Evolutionary conservation across 2,797 vertebrate genomes (phyloP).

Genomic region (Centroberyx gerrardi): DNA sequence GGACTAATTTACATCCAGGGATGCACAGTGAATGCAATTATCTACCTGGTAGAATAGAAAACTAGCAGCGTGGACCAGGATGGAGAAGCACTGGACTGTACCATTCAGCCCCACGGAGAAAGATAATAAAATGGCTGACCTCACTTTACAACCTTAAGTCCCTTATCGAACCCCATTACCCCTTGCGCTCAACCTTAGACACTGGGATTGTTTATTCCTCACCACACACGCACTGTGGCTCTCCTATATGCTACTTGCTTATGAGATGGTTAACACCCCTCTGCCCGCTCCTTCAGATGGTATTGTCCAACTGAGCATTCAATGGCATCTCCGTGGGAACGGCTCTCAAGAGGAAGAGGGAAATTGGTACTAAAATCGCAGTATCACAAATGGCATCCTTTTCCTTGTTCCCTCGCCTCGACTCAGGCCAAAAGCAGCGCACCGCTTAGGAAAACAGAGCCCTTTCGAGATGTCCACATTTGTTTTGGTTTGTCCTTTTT

Average conservation of each 20-base stretch:
- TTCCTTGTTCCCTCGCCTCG: constrained; percentile 24
- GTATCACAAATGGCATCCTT: constrained; percentile 37
- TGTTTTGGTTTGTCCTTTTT: constrained; percentile 33
- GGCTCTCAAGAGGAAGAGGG: constrained; percentile 23
- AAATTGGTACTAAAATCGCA: constrained; percentile 51
- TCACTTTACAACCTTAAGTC: constrained; percentile 53
- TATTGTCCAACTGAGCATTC: constrained; percentile 52
- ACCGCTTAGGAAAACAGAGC: constrained; percentile 2
- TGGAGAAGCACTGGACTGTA: constrained; percentile 39
- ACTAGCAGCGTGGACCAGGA: constrained; percentile 22
- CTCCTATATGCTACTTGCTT: background rate
- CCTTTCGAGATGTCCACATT: constrained; percentile 25
- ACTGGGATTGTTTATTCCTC: constrained; percentile 39
- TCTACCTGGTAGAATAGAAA: constrained; percentile 26
- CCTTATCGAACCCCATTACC: constrained; percentile 53
- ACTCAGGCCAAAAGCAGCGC: constrained; percentile 30
- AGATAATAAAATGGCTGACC: constrained; percentile 63
- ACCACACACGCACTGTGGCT: constrained; percentile 16
- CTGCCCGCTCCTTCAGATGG: constrained; percentile 20
- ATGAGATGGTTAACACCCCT: constrained; percentile 18
- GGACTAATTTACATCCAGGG: constrained; percentile 37
- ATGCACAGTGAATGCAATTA: constrained; percentile 25
- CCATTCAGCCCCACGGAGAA: constrained; percentile 51
- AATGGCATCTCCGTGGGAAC: constrained; percentile 32
- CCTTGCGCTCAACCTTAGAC: constrained; percentile 10